Base-by-base conservation (phyloP, 2,113 vertebrate species). In the Prionailurus bengalensis region DNA sequence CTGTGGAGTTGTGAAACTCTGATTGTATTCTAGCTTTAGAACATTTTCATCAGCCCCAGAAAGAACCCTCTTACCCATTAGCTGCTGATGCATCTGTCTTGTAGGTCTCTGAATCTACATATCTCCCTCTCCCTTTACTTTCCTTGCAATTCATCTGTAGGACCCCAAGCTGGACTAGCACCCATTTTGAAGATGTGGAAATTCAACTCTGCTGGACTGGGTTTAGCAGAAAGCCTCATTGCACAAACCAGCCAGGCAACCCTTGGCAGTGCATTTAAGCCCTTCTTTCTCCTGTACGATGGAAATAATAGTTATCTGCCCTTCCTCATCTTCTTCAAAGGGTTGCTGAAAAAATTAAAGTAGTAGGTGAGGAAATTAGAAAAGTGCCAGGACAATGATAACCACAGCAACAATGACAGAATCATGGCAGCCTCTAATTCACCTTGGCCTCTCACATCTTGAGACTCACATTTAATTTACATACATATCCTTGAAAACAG, bases 1-100 rank as follows among this genome's bases (percentile, higher is more conserved):
- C 66, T 66, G 29, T 92, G 63, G 76, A 66, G 92, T 73, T 88
- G 53, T 84, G 45, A 89, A 94, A 51, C 14, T 25, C 66, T 88
- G 4, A 51, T 48, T 33, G 19, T 63, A n/a, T 48, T 94, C 13
- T 82, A 90, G 71, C 58, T 88, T 79, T 74, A 85, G 95, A 89
- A 89, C 17, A 25, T 95, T 76, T 89, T 79, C 23, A 92, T 92
- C 23, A 58, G 15, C 29, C 29, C 31, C n/a, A 66, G 63, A 92
- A 80, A 73, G 53, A 79, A 33, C 33, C 9, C 39, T 95, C 7
- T 4, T 76, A 73, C 36, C 73, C 36, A 16, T 74, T 58, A 80
- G 25, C n/a, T 65, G 16, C 11, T 63, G 21, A 53, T 51, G 4
- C 21, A 61, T 61, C 19, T 48, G 36, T 61, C 71, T 63, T 55